Evolutionary conservation across 2,113 vertebrate genomes (phyloP).

Genomic region (Lepus americanus): DNA sequence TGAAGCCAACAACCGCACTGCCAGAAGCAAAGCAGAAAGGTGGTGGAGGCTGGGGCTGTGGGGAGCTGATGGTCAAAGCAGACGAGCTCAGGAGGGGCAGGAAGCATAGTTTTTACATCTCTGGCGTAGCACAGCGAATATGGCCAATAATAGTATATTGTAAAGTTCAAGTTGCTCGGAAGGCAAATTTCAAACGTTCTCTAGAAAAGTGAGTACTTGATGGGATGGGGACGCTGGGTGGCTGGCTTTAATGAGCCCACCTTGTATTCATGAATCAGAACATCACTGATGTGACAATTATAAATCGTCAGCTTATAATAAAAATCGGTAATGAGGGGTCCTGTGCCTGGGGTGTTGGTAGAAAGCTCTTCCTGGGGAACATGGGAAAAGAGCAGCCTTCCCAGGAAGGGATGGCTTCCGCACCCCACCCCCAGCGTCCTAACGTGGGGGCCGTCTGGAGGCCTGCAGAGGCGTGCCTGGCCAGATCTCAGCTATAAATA

Average conservation of each 20-base stretch:
- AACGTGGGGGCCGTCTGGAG: neutral
- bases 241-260: neutral
- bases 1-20: neutral
- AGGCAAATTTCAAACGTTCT: neutral
- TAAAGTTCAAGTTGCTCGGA: neutral
- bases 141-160: neutral
- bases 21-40: neutral
- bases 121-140: neutral
- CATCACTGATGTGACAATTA: neutral
- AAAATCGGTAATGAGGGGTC: neutral
- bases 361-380: neutral
- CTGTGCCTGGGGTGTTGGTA: neutral
- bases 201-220: neutral
- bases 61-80: neutral
- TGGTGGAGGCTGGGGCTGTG: neutral
- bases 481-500: conserved; percentile 56
- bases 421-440: neutral
- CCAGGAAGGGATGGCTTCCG: neutral
- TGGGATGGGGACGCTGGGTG: neutral
- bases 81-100: neutral
- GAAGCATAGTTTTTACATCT: neutral
- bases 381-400: neutral
- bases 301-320: neutral
- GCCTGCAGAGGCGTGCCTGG: neutral
- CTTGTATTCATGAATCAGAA: neutral